A percentile compares a stretch with the other conserved stretches of the same genome.
Evolutionary conservation across 2,888 invertebrate genomes (phyloP).

Genomic region (Hipparchia semele): DNA sequence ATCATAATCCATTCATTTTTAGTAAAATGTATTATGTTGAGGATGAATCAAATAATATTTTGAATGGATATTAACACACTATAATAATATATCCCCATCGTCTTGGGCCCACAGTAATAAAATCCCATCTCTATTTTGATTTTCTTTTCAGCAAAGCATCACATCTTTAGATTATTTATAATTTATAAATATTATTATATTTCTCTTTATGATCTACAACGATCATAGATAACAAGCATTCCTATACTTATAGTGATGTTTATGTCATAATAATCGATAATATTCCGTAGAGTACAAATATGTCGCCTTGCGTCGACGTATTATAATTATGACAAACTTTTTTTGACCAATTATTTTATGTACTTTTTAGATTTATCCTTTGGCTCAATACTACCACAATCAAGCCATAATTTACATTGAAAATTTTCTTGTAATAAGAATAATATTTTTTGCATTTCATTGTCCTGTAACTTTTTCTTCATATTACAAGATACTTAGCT

Average conservation of each 20-base stretch:
- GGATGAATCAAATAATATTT: no score
- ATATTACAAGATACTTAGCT: not conserved
- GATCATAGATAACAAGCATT: not conserved
- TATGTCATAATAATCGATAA: not conserved
- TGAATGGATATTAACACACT: no score
- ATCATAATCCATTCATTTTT: no score
- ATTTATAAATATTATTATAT: no score
- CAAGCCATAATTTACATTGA: not conserved
- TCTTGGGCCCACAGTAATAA: no score
- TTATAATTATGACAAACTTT: not conserved
- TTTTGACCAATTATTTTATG: not conserved
- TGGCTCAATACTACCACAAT: not conserved
- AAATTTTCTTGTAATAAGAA: not conserved
- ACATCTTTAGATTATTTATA: no score
- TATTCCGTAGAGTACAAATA: not conserved
- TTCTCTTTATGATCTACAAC: not conserved
- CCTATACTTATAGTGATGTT: not conserved
- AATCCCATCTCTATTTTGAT: no score
- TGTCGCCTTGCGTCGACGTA: no score
- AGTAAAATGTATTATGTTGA: no score
- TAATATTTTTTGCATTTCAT: not conserved
- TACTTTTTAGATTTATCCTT: conserved; percentile 44
- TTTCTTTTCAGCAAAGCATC: no score
- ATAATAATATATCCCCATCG: no score
- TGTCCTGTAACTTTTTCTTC: not conserved